Base-by-base conservation (phyloP, 2,888 invertebrate species). In the Lysandra bellargus region DNA sequence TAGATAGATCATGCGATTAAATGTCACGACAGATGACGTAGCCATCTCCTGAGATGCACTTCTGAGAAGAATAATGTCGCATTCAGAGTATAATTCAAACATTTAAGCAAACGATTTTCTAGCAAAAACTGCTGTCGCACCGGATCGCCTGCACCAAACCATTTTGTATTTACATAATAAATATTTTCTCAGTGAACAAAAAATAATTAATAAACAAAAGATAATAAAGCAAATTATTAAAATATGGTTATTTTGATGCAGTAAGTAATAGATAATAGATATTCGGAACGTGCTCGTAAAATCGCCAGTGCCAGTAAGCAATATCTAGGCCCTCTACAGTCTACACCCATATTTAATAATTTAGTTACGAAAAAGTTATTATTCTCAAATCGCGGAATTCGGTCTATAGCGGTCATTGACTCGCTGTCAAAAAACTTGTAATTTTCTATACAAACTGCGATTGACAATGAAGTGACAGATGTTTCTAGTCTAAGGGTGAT, bases 1-100 rank as follows among this genome's bases (percentile, higher is more conserved):
- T 80, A 69, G 60, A 76, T 49, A 75, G 76, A 61, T 75, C 79
- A 79, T 79, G 79, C 79, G 61, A 79, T 79, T 79, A 61, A 53
- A 57, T 79, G 79, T 79, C 79, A 79, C 79, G 79, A 79, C 23
- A 73, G 9, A 73, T 79, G 74, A 73, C 23, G 23, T 44, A 40
- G 57, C 37, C 64, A 69, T 61, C 64, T 30, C 33, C 37, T 76
- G 49, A 75, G 75, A 75, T 57, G 53, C 53, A 17, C 14, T 76
- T 76, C 76, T 33, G 76, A 57, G 76, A 76, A 33, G 5, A 76
- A 44, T 49, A 23, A n/a, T 57, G 75, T 75, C 75, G 75, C 53
- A 76, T 57, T 75, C 23, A 53, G 23, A 9, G 4, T 33, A 6
- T 69, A 69, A 69, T 37, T 69, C 14, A 30, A 64, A 30, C 64